phyloP scores from a whole-genome alignment of 2,888 invertebrate genomes.

The Blomia tropicalis region DNA sequence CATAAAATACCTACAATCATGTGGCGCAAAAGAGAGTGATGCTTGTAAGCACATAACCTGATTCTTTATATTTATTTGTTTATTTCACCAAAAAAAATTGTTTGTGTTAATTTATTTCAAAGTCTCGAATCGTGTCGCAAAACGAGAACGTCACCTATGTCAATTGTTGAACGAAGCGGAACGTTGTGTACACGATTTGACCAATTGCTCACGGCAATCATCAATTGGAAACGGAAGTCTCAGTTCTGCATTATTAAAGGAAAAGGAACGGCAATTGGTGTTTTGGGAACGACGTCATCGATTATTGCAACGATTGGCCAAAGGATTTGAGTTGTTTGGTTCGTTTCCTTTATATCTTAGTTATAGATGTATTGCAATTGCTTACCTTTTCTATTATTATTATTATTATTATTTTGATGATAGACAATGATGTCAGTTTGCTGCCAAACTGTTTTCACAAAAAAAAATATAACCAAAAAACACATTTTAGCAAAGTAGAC shows the following conservation, averaged over 20 bases:
- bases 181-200: constrained; percentile 27
- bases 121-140: constrained; percentile 27
- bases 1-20: constrained; percentile 68
- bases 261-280: constrained; percentile 42
- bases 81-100: neutral
- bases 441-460: neutral
- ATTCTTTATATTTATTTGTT: constrained; percentile 26
- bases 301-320: constrained; percentile 58
- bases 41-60: constrained; percentile 34
- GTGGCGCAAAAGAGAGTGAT: constrained; percentile 39
- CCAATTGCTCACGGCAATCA: neutral
- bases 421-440: too few relatives aligned
- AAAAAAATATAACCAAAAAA: neutral
- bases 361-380: too few relatives aligned
- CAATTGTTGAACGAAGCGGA: constrained; percentile 33
- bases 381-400: neutral
- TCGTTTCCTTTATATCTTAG: constrained; percentile 42
- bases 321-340: constrained; percentile 72
- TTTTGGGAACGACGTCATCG: constrained; percentile 71
- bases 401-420: neutral
- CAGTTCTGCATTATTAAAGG: constrained; percentile 30
- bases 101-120: too few relatives aligned
- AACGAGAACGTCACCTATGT: constrained; percentile 33
- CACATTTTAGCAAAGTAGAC: neutral
- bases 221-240: neutral